Base-by-base conservation (phyloP, 2,888 invertebrate genomes). In the Drosophila merina region DNA sequence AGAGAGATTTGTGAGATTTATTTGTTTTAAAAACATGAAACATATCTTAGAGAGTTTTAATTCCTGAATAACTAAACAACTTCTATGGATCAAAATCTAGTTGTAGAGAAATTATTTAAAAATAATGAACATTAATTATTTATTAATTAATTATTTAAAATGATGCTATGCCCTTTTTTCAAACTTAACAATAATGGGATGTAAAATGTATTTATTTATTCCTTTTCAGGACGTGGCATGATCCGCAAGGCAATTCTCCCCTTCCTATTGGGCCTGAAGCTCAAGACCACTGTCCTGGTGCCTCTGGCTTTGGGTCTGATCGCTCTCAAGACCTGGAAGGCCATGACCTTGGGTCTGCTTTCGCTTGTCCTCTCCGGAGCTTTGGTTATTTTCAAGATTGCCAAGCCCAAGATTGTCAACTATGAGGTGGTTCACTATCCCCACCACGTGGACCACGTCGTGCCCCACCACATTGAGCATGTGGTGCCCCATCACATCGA, bases 261-360 rank as follows among this genome's bases (percentile, higher is more conserved):
- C 47, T 97, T 97, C 93, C 93, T 97, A 60, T 93, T 97, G 79
- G 97, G 97, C 73, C 92, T 97, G 74, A 97, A 97, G 91, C 96
- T 97, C 93, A 97, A 97, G 92, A 95, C 96, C 52, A 96, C 96
- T 20, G 96, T 96, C 31, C 91, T 97, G 82, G 96, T 96, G 44
- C 97, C 97, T 0, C 91, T 97, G 70, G 96, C 96, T 10, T 93
- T 97, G 62, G 96, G 96, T 36, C 92, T 97, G 64, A 97, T 97
- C 86, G 97, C 97, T 0, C 93, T 97, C 60, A 97, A 97, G 92
- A 96, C 97, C 12, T 97, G 97, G 97, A 97, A 97, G 91, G 97
- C 97, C 44, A 93, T 97, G 79, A 97, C 97, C 7, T 93, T 97
- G 76, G 97, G 96, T 69, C 94, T 97, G 4, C 94, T 97, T 68